A percentile compares a stretch with the other conserved stretches of the same genome.
phyloP scores from a whole-genome alignment of 1,140 invertebrate genomes.

The Harpegnathos saltator region DNA sequence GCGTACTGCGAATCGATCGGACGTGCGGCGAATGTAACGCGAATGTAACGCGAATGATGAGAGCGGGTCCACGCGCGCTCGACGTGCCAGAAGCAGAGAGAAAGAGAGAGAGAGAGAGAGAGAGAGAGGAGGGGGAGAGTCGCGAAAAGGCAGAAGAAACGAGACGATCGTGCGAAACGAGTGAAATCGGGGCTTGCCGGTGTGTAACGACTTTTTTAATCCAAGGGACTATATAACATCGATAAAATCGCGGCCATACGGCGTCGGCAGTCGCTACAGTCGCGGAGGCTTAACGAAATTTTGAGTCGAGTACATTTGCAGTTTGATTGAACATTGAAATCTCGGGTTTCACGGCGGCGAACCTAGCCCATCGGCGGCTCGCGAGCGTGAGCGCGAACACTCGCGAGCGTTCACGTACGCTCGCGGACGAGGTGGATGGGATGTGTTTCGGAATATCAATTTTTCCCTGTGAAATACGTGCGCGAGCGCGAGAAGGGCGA shows the following conservation, averaged over 20 bases:
- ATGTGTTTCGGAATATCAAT: constrained; percentile 52
- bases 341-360: constrained; percentile 28
- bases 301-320: constrained; percentile 52
- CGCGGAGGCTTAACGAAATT: constrained; percentile 44
- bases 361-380: not conserved
- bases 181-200: not conserved
- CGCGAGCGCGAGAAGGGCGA: constrained; percentile 5
- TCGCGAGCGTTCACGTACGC: no score
- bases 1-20: not conserved
- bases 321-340: constrained; percentile 60
- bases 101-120: no score
- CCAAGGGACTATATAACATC: not conserved
- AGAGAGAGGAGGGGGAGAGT: no score
- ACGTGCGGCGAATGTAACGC: constrained; percentile 29
- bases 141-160: constrained; percentile 12
- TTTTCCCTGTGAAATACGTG: constrained; percentile 46
- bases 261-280: not conserved
- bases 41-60: constrained; percentile 37
- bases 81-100: no score
- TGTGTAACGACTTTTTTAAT: constrained; percentile 39
- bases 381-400: no score
- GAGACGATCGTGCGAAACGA: constrained; percentile 4
- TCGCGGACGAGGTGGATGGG: constrained; percentile 15
- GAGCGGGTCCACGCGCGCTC: not conserved
- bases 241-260: not conserved